Evolutionary conservation across 2,113 vertebrate species (phyloP).

Genomic region (Monarcha castaneiventris): DNA sequence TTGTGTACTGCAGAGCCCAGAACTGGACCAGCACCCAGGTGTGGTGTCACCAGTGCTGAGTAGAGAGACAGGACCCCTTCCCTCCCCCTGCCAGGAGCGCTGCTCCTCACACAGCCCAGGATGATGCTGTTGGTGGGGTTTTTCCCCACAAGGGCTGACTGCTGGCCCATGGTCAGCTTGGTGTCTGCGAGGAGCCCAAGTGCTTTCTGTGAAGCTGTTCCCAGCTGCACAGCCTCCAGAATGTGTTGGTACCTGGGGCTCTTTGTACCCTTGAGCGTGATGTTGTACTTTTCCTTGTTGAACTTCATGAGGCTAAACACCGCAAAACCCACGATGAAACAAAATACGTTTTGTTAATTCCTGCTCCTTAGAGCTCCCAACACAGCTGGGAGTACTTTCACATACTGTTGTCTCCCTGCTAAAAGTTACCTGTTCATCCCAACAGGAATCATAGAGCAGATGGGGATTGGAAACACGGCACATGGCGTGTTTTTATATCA

Average conservation of each 20-base stretch:
- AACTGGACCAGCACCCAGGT: fast-evolving
- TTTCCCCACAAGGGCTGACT: neutral
- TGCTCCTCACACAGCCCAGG: neutral
- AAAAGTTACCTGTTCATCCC: neutral
- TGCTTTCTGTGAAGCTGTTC: neutral
- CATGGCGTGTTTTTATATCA: fast-evolving
- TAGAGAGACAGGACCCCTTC: neutral
- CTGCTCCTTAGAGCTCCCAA: neutral
- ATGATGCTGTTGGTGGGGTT: neutral
- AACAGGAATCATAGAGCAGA: neutral
- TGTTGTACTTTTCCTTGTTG: neutral
- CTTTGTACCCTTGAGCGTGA: neutral
- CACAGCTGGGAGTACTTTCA: neutral
- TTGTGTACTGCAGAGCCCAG: neutral
- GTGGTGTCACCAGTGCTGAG: neutral
- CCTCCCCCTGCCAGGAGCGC: fast-evolving
- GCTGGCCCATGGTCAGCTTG: neutral
- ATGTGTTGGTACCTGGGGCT: neutral
- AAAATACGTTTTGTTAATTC: neutral
- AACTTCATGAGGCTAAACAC: neutral
- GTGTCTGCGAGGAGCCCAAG: neutral
- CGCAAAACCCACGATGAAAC: neutral
- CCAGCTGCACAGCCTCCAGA: neutral
- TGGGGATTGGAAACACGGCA: neutral
- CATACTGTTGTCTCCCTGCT: fast-evolving